Evolutionary conservation across 1,140 invertebrate genomes (phyloP).

Genomic region (Drosophila nebulosa): DNA sequence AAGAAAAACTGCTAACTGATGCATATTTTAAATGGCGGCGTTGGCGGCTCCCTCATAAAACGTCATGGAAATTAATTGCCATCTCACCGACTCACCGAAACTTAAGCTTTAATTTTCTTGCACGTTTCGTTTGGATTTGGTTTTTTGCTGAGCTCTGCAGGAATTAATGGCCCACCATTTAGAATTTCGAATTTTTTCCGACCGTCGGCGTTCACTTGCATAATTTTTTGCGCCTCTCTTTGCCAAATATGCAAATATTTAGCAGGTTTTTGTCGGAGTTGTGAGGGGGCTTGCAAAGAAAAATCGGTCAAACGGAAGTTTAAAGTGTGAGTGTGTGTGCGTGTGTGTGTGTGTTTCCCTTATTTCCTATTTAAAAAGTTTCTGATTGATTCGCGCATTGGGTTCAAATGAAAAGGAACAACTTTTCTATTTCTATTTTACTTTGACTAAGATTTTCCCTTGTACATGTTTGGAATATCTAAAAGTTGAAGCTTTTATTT

Average conservation of each 20-base stretch:
- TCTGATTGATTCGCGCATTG: slow-evolving; percentile 55
- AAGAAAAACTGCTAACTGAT: slow-evolving; percentile 25
- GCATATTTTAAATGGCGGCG: slow-evolving; percentile 16
- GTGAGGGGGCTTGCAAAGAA: slow-evolving; percentile 6
- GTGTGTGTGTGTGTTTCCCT: not conserved
- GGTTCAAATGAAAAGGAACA: not conserved
- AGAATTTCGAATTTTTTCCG: slow-evolving; percentile 30
- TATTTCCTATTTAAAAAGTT: slow-evolving; percentile 19
- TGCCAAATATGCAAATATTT: slow-evolving; percentile 53
- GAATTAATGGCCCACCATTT: slow-evolving; percentile 42
- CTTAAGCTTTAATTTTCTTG: not conserved
- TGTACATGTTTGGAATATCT: not conserved
- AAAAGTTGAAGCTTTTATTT: too few species aligned
- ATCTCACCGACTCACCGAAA: slow-evolving; percentile 19
- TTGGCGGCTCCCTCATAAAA: slow-evolving; percentile 14
- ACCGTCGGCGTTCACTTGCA: not conserved
- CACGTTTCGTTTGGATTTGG: not conserved
- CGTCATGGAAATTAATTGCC: slow-evolving; percentile 69
- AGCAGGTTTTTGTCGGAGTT: not conserved
- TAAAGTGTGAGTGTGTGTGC: not conserved
- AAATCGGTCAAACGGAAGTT: slow-evolving; percentile 53
- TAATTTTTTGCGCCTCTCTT: slow-evolving; percentile 2
- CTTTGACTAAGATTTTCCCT: too few species aligned
- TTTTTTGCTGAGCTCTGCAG: slow-evolving; percentile 39
- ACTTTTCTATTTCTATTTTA: not conserved